Conservation (phyloP, 23 tunicate genomes). For the Oikopleura vanhoeffeni region DNA sequence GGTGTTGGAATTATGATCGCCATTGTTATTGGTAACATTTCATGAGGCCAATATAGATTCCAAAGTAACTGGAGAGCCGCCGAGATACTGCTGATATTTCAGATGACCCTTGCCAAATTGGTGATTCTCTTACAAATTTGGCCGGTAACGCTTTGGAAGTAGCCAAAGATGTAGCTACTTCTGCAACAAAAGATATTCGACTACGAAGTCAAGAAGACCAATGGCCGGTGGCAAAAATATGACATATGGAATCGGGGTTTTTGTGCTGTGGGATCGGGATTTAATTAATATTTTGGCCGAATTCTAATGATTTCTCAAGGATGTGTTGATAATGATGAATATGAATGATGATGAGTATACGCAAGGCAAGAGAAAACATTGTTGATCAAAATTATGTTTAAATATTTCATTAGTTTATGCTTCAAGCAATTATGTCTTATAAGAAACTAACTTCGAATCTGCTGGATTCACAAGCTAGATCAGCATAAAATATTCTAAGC, state of each 20-base stretch:
- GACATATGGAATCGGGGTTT: not conserved
- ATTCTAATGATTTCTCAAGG: not conserved
- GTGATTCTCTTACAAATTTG: too few relatives aligned
- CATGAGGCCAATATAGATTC: not conserved
- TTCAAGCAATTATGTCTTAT: too few relatives aligned
- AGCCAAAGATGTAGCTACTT: not conserved
- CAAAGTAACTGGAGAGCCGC: not conserved
- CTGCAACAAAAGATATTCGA: too few relatives aligned
- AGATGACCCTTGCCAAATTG: too few relatives aligned
- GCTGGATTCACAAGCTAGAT: too few relatives aligned
- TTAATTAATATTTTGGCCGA: not conserved
- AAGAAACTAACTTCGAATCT: too few relatives aligned
- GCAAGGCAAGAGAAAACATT: too few relatives aligned
- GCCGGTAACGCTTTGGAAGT: not conserved
- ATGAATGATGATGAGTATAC: not conserved
- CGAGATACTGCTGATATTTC: too few relatives aligned
- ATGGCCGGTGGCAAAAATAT: not conserved
- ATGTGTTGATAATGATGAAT: not conserved
- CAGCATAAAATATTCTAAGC: too few relatives aligned
- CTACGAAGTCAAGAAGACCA: not conserved
- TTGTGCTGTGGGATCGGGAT: not conserved
- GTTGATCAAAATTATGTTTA: too few relatives aligned
- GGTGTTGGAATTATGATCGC: not conserved
- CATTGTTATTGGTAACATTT: not conserved
- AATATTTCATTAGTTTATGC: too few relatives aligned